Percentiles rank a stretch among this genome's conserved stretches.
Conservation (phyloP, 2,797 vertebrate species). For the Argya squamiceps region DNA sequence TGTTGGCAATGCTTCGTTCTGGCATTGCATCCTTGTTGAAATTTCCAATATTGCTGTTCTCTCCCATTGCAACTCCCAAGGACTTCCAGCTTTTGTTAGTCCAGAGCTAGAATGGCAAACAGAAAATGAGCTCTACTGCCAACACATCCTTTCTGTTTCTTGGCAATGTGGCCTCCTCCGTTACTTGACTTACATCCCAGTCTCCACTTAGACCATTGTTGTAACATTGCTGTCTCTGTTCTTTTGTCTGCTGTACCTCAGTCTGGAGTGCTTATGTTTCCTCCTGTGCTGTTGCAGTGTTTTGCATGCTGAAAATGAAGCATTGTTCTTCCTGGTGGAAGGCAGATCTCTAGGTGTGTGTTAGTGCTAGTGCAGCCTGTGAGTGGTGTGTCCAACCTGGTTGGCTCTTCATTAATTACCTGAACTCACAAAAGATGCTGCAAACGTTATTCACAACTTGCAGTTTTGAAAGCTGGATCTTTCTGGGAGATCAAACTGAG, state of each 20-base stretch:
- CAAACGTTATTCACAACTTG: neutral
- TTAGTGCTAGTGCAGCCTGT: neutral
- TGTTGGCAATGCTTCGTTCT: neutral
- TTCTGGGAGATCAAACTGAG: neutral
- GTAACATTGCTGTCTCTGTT: neutral
- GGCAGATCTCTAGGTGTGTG: neutral
- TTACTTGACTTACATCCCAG: neutral
- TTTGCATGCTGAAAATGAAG: neutral
- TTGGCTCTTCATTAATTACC: neutral
- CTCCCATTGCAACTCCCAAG: neutral
- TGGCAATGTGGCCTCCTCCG: neutral
- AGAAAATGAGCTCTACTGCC: neutral
- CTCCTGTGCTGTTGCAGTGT: neutral
- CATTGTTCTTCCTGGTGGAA: neutral
- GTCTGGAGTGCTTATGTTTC: neutral
- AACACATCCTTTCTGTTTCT: neutral
- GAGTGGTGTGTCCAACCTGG: neutral
- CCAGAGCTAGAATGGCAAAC: neutral
- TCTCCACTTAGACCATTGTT: neutral
- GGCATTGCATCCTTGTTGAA: neutral
- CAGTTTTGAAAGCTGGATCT: neutral
- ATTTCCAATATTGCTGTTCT: neutral
- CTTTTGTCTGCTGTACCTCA: neutral
- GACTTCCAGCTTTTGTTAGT: neutral
- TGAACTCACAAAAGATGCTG: neutral